Conservation (phyloP, 2,113 vertebrate genomes). For the Probosciger aterrimus region DNA sequence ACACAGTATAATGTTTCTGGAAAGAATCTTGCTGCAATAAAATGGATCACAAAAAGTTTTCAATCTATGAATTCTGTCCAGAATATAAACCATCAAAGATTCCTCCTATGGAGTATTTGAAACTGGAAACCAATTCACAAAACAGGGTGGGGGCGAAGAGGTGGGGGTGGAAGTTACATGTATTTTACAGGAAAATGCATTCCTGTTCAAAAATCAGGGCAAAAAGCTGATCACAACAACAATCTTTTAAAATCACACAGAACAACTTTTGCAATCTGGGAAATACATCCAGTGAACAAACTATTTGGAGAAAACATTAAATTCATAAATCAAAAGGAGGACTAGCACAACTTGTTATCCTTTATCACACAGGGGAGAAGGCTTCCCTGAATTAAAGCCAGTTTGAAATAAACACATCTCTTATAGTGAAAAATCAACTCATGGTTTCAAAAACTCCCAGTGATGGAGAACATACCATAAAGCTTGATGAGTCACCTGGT, state of each 20-base stretch:
- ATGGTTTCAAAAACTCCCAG: neutral
- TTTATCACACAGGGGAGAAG: neutral
- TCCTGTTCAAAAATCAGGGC: neutral
- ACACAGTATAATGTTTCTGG: constrained; percentile 28
- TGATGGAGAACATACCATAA: neutral
- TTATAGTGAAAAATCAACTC: neutral
- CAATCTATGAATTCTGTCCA: neutral
- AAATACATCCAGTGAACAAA: neutral
- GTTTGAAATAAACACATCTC: neutral
- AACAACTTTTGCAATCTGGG: neutral
- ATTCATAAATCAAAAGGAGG: neutral
- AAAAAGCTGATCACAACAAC: neutral
- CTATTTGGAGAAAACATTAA: neutral
- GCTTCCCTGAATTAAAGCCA: neutral
- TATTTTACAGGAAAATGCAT: neutral
- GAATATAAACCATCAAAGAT: neutral
- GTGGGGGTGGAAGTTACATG: neutral
- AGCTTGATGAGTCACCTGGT: neutral
- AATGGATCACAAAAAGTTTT: constrained; percentile 12
- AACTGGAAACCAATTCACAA: constrained; percentile 5
- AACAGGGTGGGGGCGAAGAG: neutral
- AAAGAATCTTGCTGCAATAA: constrained; percentile 20
- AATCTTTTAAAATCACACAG: neutral
- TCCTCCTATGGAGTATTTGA: neutral
- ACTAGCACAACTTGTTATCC: neutral